Percentiles rank a stretch among this genome's conserved stretches.
Evolutionary conservation across 2,888 invertebrate species (phyloP).

Genomic region (Dendrolimus pini): DNA sequence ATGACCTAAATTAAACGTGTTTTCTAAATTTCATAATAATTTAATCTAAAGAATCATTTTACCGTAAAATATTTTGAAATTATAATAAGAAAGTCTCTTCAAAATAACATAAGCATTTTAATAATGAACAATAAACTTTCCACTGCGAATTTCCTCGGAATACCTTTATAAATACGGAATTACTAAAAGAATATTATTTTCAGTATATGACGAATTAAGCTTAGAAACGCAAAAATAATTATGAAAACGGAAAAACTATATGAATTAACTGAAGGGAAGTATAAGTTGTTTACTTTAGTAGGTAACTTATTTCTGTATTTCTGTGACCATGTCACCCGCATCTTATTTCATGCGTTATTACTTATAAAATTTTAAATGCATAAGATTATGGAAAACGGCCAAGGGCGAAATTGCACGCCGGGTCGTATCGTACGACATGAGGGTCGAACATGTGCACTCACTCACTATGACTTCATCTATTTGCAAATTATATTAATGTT

Average conservation of each 20-base stretch:
- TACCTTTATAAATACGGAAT: too few species aligned
- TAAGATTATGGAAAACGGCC: constrained; percentile 39
- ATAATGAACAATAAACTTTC: not conserved
- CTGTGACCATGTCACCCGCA: constrained; percentile 31
- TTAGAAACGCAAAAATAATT: not conserved
- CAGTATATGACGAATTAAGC: too few species aligned
- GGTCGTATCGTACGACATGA: constrained; percentile 9
- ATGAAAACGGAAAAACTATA: not conserved
- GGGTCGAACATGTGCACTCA: not conserved
- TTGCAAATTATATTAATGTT: not conserved
- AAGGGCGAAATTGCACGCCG: constrained; percentile 31
- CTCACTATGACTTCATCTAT: not conserved
- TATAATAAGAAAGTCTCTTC: not conserved
- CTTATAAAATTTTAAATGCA: constrained; percentile 36
- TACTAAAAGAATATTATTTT: too few species aligned
- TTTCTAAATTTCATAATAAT: not conserved
- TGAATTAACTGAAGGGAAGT: not conserved
- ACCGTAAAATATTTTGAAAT: not conserved
- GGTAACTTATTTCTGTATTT: not conserved
- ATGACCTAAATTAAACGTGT: not conserved
- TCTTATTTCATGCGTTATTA: constrained; percentile 24
- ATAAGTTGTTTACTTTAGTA: not conserved
- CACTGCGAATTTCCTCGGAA: not conserved
- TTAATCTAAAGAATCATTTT: not conserved
- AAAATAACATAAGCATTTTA: not conserved